Base-by-base conservation (phyloP, 2,888 invertebrate genomes). In the Tiphia femorata region DNA sequence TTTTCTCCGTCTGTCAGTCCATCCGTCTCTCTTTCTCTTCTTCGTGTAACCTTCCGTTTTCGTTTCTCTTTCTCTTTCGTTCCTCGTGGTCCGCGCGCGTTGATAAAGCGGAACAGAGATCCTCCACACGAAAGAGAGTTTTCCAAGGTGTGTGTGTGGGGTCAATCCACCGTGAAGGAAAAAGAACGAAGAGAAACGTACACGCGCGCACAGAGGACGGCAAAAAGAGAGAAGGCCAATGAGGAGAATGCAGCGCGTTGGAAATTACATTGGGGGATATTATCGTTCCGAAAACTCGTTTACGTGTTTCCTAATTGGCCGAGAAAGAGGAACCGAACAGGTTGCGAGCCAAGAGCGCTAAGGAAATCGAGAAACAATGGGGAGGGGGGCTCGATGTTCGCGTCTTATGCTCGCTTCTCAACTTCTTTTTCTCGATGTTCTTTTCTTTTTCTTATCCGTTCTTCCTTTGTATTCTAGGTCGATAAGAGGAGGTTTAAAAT, bases 261-360 rank as follows among this genome's bases (percentile, higher is more conserved):
- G 56, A 58, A n/a, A 68, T 70, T 70, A 61, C 70, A 60, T 60
- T 68, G n/a, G 33, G 33, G 33, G 33, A 33, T 7, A 63, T 66
- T 66, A 68, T 69, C 70, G 70, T 68, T 67, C 70, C 70, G 68
- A 68, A 68, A 68, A 70, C 70, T 60, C 70, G 68, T 68, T 68
- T 68, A 70, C 66, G 66, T 60, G 70, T 62, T 70, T 70, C 66
- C 60, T 61, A 54, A 61, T 68, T 70, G 60, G n/a, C 60, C 19
- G 41, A 44, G 58, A n/a, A 56, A 49, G 59, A 48, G 51, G n/a
- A n/a, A 41, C 44, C 49, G 52, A 60, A 57, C 56, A 48, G 47
- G 60, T 58, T 49, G 30, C 40, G 25, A n/a, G 17, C 42, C n/a
- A n/a, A n/a, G 23, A 21, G n/a, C 57, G 49, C 49, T 62, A 62